These are phyloP conservation scores for Acrocera orbiculus DNA, from an alignment of 2,888 invertebrate species.

Conservation along the genomic window DNA sequence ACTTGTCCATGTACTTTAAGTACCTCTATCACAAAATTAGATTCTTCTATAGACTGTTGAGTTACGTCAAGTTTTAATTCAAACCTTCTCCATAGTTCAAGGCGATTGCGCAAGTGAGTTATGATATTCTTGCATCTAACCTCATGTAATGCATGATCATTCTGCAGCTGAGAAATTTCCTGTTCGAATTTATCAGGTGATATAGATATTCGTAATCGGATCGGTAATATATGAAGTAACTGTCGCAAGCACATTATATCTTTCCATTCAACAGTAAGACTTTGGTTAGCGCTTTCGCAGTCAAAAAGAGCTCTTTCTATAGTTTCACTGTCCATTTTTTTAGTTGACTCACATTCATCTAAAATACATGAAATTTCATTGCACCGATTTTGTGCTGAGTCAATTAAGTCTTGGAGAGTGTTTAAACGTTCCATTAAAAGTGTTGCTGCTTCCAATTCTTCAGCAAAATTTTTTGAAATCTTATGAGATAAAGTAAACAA, in stretches of 20 bases:
- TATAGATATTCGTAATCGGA: slow-evolving; percentile 53
- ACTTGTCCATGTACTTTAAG: slow-evolving; percentile 69
- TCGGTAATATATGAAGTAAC: slow-evolving; percentile 59
- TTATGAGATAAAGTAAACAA: slow-evolving; percentile 51
- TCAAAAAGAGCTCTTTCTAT: slow-evolving; percentile 59
- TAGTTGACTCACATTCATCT: slow-evolving; percentile 55
- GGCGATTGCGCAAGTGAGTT: slow-evolving; percentile 42
- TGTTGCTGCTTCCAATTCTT: slow-evolving; percentile 59
- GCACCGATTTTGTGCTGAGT: slow-evolving; percentile 48
- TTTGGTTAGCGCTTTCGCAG: slow-evolving; percentile 52
- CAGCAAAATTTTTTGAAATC: slow-evolving; percentile 51
- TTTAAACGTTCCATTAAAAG: slow-evolving; percentile 57
- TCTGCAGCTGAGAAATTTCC: slow-evolving; percentile 56
- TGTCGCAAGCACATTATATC: slow-evolving; percentile 59
- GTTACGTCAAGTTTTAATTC: slow-evolving; percentile 62
- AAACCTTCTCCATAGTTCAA: slow-evolving; percentile 58
- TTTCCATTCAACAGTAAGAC: slow-evolving; percentile 54
- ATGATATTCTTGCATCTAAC: slow-evolving; percentile 50
- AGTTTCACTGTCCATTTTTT: slow-evolving; percentile 54
- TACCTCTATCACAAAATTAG: slow-evolving; percentile 75
- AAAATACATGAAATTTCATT: slow-evolving; percentile 43
- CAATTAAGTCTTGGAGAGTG: slow-evolving; percentile 53
- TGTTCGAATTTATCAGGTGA: slow-evolving; percentile 60
- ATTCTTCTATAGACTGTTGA: slow-evolving; percentile 65
- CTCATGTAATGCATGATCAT: slow-evolving; percentile 55